Evolutionary conservation across 2,888 invertebrate genomes (phyloP).

Genomic region (Lymantria monacha): DNA sequence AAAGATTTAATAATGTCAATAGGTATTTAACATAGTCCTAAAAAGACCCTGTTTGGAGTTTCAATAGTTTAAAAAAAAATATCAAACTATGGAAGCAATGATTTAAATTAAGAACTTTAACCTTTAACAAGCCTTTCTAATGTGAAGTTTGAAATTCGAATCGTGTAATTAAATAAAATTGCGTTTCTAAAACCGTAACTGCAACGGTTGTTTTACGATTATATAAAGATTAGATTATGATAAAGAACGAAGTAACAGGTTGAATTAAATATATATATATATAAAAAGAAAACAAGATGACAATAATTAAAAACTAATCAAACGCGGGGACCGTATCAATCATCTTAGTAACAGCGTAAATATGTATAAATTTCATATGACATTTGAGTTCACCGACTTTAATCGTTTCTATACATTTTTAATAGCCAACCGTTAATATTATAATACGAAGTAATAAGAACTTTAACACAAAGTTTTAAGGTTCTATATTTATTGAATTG

Average conservation of each 20-base stretch:
- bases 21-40: too few relatives aligned
- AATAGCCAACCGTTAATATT: conserved; percentile 30
- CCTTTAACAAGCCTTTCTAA: too few relatives aligned
- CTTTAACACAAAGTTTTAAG: neutral
- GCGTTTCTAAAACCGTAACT: too few relatives aligned
- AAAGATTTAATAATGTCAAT: too few relatives aligned
- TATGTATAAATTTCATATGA: conserved; percentile 48
- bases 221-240: neutral
- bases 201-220: neutral
- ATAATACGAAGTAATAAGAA: conserved; percentile 5
- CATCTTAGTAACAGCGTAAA: conserved; percentile 25
- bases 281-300: too few relatives aligned
- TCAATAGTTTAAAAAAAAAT: too few relatives aligned
- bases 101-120: too few relatives aligned
- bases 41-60: too few relatives aligned
- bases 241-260: neutral
- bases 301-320: conserved; percentile 28
- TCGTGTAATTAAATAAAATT: too few relatives aligned
- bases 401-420: conserved; percentile 59
- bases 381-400: conserved; percentile 48
- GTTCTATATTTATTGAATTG: conserved; percentile 6
- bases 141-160: too few relatives aligned
- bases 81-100: too few relatives aligned
- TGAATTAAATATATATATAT: too few relatives aligned
- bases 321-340: conserved; percentile 38